phyloP scores from a whole-genome alignment of 2,113 vertebrate genomes.

The Spheniscus mendiculus region DNA sequence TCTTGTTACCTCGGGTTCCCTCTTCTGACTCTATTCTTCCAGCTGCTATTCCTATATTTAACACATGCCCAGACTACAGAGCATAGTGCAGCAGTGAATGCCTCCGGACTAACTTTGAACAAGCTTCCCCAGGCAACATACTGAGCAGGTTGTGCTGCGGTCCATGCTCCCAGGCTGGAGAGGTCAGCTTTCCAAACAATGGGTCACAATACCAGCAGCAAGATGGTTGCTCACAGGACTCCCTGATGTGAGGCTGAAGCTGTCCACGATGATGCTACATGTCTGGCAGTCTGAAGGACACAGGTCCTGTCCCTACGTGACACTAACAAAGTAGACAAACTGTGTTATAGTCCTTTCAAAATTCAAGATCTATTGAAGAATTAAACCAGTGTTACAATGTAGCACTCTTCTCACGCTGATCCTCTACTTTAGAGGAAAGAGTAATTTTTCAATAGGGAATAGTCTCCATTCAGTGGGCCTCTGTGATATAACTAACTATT shows the following conservation, averaged over 20 bases:
- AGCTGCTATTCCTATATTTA: not conserved
- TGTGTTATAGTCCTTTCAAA: not conserved
- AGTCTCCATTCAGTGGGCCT: not conserved
- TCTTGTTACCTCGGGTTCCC: not conserved
- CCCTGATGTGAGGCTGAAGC: not conserved
- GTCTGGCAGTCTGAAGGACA: not conserved
- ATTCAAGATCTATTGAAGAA: not conserved
- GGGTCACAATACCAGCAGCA: not conserved
- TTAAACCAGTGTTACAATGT: not conserved
- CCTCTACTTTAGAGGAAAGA: not conserved
- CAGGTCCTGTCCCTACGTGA: not conserved
- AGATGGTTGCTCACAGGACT: not conserved
- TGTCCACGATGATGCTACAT: accelerated
- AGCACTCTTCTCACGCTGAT: not conserved
- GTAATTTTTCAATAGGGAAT: not conserved
- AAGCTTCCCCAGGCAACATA: not conserved
- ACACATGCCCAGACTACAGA: not conserved
- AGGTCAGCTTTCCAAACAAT: not conserved
- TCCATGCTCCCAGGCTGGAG: not conserved
- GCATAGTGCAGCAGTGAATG: accelerated
- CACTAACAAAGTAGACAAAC: not conserved
- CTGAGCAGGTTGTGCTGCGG: not conserved
- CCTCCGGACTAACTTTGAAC: not conserved
- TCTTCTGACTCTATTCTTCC: not conserved
- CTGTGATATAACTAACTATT: not conserved